Evolutionary conservation across 1,140 invertebrate species (phyloP).

Genomic region (Drosophila tropicalis): DNA sequence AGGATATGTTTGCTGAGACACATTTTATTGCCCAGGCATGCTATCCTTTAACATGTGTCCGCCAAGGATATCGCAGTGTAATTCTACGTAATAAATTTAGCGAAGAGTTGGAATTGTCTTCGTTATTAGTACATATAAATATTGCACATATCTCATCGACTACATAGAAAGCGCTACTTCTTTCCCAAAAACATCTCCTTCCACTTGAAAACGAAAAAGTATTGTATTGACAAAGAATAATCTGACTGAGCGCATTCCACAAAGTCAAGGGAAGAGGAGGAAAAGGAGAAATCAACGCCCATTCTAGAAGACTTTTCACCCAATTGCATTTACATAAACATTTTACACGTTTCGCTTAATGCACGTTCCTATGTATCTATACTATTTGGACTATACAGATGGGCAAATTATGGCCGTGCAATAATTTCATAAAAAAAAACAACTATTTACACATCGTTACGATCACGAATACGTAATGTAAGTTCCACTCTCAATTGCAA

Average conservation of each 20-base stretch:
- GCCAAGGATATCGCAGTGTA: slow-evolving; percentile 95
- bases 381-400: not conserved
- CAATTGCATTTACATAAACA: slow-evolving; percentile 1
- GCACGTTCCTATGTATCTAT: slow-evolving; percentile 3
- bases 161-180: not conserved
- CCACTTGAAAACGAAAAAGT: slow-evolving; percentile 3
- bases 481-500: not conserved
- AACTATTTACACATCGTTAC: too few species aligned
- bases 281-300: not conserved
- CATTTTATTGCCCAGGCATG: slow-evolving; percentile 99
- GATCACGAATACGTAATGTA: not conserved
- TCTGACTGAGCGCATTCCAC: slow-evolving; percentile 9
- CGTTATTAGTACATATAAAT: slow-evolving; percentile 92
- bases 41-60: slow-evolving; percentile 91
- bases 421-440: slow-evolving; percentile 2
- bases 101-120: slow-evolving; percentile 96
- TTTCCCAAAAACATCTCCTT: not conserved
- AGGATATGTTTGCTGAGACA: slow-evolving; percentile 98
- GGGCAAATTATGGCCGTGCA: not conserved
- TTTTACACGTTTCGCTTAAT: not conserved
- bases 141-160: slow-evolving; percentile 35
- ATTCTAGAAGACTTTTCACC: slow-evolving; percentile 1
- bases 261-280: not conserved
- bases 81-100: slow-evolving; percentile 95
- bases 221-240: not conserved